A percentile compares a stretch with the other conserved stretches of the same genome.
Conservation (phyloP, 2,113 vertebrate species). For the Solea solea region DNA sequence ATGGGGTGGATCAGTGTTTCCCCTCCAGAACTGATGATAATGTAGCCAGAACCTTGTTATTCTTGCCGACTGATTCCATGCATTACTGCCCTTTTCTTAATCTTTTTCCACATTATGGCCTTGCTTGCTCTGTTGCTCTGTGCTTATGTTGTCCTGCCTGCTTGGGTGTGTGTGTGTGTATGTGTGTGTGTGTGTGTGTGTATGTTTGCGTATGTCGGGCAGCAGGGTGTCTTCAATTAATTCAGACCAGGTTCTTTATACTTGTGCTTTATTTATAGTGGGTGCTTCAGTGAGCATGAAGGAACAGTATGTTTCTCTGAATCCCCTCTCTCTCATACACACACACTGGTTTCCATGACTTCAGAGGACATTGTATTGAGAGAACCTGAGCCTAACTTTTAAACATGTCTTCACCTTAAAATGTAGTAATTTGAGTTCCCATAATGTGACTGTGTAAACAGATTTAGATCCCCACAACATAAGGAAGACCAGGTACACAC, state of each 20-base stretch:
- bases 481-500: neutral
- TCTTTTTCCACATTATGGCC: conserved; percentile 52
- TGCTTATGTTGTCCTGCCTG: conserved; percentile 35
- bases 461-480: too few relatives aligned
- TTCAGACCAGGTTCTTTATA: conserved; percentile 53
- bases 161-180: conserved; percentile 9
- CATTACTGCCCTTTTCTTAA: conserved; percentile 34
- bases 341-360: neutral
- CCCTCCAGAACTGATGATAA: conserved; percentile 2
- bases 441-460: neutral
- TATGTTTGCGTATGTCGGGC: conserved; percentile 13
- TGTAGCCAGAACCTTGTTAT: conserved; percentile 31
- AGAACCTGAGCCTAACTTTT: too few relatives aligned
- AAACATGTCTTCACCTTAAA: too few relatives aligned
- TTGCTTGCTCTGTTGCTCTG: conserved; percentile 50
- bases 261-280: conserved; percentile 58
- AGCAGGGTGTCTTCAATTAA: conserved; percentile 60
- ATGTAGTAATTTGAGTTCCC: too few relatives aligned
- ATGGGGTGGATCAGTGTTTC: too few relatives aligned
- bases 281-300: conserved; percentile 44
- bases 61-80: conserved; percentile 46
- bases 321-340: conserved; percentile 7
- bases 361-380: too few relatives aligned
- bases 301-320: conserved; percentile 34
- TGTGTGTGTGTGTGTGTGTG: conserved; percentile 11